Evolutionary conservation across 2,797 vertebrate species (phyloP).

Genomic region (Enteromius anoplus): DNA sequence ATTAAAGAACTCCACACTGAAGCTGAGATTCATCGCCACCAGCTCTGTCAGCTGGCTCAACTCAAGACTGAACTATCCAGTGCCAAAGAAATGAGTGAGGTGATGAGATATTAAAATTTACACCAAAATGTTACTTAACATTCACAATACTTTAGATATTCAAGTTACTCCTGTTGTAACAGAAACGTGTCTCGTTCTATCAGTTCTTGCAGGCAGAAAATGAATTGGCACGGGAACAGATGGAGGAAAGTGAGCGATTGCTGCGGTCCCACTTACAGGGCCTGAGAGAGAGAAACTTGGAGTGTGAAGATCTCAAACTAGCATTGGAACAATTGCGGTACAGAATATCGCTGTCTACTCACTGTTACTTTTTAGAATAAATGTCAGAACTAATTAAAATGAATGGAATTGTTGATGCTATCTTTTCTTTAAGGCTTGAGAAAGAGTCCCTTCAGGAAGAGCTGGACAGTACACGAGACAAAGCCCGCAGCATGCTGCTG

Average conservation of each 20-base stretch:
- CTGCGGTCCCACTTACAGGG: conserved; percentile 76
- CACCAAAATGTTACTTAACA: background rate
- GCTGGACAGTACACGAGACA: conserved; percentile 69
- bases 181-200: conserved; percentile 21
- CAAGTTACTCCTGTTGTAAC: background rate
- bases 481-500: conserved; percentile 65
- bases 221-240: conserved; percentile 79
- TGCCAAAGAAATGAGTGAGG: conserved; percentile 77
- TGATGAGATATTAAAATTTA: conserved; percentile 36
- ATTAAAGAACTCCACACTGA: conserved; percentile 66
- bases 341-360: background rate
- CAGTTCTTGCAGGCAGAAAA: conserved; percentile 93
- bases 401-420: background rate
- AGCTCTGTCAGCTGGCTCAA: conserved; percentile 74
- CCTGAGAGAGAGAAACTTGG: conserved; percentile 81
- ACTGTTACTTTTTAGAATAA: background rate
- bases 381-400: background rate
- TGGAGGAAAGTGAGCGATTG: conserved; percentile 80
- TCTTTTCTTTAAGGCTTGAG: conserved; percentile 64
- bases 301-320: conserved; percentile 84
- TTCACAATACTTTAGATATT: background rate
- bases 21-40: conserved; percentile 67
- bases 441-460: conserved; percentile 72
- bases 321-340: conserved; percentile 80
- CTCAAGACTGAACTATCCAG: conserved; percentile 68